A percentile compares a stretch with the other conserved stretches of the same genome.
These are phyloP conservation scores for Chaetura pelagica DNA, from an alignment of 2,113 vertebrate species.

Conservation along the genomic window DNA sequence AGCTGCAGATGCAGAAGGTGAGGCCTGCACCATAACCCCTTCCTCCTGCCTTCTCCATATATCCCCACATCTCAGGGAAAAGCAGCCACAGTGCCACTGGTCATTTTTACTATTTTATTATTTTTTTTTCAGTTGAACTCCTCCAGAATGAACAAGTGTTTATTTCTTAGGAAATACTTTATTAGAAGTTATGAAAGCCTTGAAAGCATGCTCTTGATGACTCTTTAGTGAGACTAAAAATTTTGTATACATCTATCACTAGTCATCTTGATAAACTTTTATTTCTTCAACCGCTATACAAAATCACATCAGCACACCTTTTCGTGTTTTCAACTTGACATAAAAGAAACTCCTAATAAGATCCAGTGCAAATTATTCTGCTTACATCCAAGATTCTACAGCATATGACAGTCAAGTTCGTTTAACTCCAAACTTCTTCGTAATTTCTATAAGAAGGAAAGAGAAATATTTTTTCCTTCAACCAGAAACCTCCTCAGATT, in stretches of 20 bases:
- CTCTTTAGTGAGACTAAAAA: neutral
- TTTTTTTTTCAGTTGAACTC: neutral
- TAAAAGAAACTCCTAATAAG: neutral
- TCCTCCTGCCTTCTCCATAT: neutral
- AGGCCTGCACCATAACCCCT: neutral
- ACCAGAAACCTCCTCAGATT: neutral
- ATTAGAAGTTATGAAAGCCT: neutral
- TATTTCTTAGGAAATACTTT: neutral
- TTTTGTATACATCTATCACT: neutral
- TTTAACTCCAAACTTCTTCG: neutral
- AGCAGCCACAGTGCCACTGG: neutral
- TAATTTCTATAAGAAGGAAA: neutral
- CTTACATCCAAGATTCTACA: neutral
- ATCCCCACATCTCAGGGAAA: neutral
- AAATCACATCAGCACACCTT: accelerated
- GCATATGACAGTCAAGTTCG: neutral
- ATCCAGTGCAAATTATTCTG: neutral
- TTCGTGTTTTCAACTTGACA: neutral
- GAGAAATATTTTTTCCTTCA: neutral
- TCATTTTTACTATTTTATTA: neutral
- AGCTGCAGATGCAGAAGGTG: conserved; percentile 21
- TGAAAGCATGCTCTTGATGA: neutral
- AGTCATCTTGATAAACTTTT: neutral
- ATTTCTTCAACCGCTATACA: neutral
- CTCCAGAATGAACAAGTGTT: neutral